Conservation (phyloP, 2,888 invertebrate species). For the Andrena chrysosceles region DNA sequence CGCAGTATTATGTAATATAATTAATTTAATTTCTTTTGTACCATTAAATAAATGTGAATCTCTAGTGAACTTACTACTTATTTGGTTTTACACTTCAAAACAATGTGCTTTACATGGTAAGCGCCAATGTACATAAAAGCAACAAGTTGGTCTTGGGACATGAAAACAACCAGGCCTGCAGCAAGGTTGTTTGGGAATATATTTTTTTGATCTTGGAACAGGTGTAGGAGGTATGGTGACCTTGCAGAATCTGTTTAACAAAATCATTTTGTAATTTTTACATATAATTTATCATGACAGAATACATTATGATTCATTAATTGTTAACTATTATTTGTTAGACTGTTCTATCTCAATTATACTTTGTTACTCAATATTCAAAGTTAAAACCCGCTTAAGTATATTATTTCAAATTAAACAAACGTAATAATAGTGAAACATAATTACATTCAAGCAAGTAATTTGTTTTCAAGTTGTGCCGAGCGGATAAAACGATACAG, state of each 20-base stretch:
- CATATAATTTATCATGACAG: not conserved
- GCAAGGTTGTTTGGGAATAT: conserved; percentile 69
- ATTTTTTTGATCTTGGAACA: conserved; percentile 36
- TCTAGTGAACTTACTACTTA: not conserved
- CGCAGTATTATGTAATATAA: not conserved
- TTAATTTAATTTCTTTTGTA: not conserved
- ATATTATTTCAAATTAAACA: not conserved
- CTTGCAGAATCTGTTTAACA: conserved; percentile 63
- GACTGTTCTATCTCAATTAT: not conserved
- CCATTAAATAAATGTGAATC: not conserved
- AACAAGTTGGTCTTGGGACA: conserved; percentile 68
- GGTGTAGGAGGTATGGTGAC: conserved; percentile 66
- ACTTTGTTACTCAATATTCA: not conserved
- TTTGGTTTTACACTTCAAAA: conserved; percentile 69
- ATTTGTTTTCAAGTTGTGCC: conserved; percentile 66
- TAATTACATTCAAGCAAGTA: not conserved
- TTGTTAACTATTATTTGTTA: not conserved
- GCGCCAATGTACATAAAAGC: conserved; percentile 70
- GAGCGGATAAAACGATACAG: conserved; percentile 61
- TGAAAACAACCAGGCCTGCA: conserved; percentile 71
- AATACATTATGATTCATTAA: not conserved
- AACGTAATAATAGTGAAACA: not conserved
- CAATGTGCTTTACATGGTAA: conserved; percentile 76
- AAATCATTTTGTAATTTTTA: conserved; percentile 19
- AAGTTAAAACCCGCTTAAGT: not conserved